phyloP scores from a whole-genome alignment of 2,888 invertebrate genomes.

The Agrochola lychnidis region DNA sequence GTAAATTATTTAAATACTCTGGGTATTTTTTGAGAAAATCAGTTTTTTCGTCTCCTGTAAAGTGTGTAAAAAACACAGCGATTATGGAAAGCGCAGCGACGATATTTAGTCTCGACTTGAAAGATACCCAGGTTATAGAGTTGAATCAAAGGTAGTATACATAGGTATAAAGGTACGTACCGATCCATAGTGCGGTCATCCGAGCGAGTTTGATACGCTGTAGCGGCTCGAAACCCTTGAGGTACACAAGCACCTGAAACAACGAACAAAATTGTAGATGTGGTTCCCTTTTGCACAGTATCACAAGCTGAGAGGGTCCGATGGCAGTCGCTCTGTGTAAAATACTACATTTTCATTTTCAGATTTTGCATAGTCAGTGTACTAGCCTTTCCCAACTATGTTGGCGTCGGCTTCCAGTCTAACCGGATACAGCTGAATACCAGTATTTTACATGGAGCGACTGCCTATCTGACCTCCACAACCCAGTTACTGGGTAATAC shows the following conservation, averaged over 20 bases:
- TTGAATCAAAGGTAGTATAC: neutral
- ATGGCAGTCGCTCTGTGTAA: neutral
- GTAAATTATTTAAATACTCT: too few relatives aligned
- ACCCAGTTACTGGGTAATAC: too few relatives aligned
- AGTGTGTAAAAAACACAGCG: too few relatives aligned
- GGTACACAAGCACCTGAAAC: slow-evolving; percentile 95
- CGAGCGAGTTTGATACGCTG: slow-evolving; percentile 98
- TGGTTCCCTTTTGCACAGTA: neutral
- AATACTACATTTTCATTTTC: neutral
- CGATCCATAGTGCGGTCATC: slow-evolving; percentile 98
- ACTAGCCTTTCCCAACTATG: too few relatives aligned
- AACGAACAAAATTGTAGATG: slow-evolving; percentile 16
- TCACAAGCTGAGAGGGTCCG: too few relatives aligned
- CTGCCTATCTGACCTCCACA: too few relatives aligned
- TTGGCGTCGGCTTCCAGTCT: too few relatives aligned
- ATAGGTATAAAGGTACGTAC: slow-evolving; percentile 77
- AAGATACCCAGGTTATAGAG: neutral
- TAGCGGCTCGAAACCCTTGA: slow-evolving; percentile 97
- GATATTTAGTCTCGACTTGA: neutral
- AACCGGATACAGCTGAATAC: too few relatives aligned
- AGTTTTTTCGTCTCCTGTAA: too few relatives aligned
- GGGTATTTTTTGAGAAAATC: too few relatives aligned
- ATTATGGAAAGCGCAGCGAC: too few relatives aligned
- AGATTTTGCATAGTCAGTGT: neutral
- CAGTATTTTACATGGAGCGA: too few relatives aligned